These are phyloP conservation scores for Lepidostoma basale DNA, from an alignment of 1,140 invertebrate species.

Conservation along the genomic window DNA sequence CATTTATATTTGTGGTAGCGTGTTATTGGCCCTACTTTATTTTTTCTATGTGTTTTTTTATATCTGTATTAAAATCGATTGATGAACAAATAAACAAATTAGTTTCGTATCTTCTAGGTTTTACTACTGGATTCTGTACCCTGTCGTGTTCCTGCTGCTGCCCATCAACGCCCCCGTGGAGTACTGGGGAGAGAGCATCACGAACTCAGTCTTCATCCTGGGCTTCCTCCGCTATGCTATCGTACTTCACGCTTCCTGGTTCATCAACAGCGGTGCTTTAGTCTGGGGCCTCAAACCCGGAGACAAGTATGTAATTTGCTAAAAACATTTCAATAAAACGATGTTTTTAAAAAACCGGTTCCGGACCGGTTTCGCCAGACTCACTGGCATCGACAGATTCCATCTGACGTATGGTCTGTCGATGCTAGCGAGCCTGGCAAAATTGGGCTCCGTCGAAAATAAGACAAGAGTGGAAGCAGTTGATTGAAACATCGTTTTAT, in stretches of 20 bases:
- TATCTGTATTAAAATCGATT: too few species aligned
- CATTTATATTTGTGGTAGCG: too few species aligned
- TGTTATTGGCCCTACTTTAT: too few species aligned
- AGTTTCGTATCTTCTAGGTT: conserved; percentile 64
- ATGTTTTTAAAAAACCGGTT: too few species aligned
- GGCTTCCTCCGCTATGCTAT: conserved; percentile 71
- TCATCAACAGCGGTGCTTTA: conserved; percentile 72
- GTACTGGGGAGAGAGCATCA: conserved; percentile 73
- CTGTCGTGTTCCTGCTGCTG: conserved; percentile 69
- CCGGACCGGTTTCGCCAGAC: too few species aligned
- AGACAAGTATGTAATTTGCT: conserved; percentile 66
- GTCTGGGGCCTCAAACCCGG: conserved; percentile 74
- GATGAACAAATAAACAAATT: too few species aligned
- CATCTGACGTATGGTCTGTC: too few species aligned
- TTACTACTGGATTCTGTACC: conserved; percentile 75
- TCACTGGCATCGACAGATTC: too few species aligned
- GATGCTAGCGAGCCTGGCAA: too few species aligned
- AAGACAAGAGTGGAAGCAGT: too few species aligned
- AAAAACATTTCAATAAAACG: neutral
- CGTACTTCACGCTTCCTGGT: conserved; percentile 66
- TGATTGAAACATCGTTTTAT: too few species aligned
- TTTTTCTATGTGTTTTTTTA: conserved; percentile 39
- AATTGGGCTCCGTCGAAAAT: too few species aligned
- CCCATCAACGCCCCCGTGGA: conserved; percentile 75
- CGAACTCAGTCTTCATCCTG: conserved; percentile 65